A percentile compares a stretch with the other conserved stretches of the same genome.
Evolutionary conservation across 2,113 vertebrate genomes (phyloP).

Genomic region (Rhegmatorhina hoffmannsi): DNA sequence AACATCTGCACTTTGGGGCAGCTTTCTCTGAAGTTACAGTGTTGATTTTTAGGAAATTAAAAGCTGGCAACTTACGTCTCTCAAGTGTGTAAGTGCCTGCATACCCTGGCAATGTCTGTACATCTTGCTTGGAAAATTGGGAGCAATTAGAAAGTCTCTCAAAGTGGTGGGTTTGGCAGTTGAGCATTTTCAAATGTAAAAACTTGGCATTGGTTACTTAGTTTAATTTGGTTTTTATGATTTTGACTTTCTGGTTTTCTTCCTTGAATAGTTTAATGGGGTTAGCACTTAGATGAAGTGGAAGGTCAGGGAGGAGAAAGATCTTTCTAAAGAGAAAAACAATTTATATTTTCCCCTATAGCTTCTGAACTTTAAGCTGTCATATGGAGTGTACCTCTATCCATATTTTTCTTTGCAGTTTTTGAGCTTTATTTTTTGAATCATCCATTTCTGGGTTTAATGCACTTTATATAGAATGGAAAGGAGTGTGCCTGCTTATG

Average conservation of each 20-base stretch:
- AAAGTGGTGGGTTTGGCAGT: neutral
- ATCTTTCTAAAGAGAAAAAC: neutral
- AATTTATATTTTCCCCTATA: neutral
- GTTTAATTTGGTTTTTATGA: neutral
- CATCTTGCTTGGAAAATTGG: neutral
- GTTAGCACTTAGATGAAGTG: neutral
- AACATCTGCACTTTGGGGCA: neutral
- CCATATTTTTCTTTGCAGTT: neutral
- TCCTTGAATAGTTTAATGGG: neutral
- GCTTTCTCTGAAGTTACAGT: neutral
- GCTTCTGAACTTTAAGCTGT: neutral
- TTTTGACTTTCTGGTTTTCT: slow-evolving; percentile 4
- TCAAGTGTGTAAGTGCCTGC: neutral
- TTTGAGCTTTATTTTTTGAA: neutral
- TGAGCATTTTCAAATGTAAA: neutral
- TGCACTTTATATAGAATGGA: neutral
- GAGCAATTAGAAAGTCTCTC: neutral
- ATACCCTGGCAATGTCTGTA: neutral
- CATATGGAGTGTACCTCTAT: neutral
- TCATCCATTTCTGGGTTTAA: neutral
- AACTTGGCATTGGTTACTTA: neutral
- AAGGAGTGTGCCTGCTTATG: accelerated
- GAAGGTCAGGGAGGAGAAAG: neutral
- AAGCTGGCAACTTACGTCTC: neutral
- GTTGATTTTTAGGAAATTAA: neutral